Evolutionary conservation across 1,140 invertebrate genomes (phyloP).

Genomic region (Pectinophora gossypiella): DNA sequence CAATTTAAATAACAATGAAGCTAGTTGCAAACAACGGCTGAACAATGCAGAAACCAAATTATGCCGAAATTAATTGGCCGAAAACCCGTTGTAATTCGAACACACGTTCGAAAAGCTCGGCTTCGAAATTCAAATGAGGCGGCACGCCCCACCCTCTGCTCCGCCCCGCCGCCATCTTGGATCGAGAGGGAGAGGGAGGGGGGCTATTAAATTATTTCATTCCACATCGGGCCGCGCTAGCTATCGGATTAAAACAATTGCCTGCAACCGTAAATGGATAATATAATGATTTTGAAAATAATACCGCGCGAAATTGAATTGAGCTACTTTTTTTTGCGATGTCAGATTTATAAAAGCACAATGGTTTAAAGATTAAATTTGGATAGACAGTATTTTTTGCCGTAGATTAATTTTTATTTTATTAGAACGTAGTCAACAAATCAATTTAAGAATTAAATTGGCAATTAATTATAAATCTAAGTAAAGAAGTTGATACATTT

Average conservation of each 20-base stretch:
- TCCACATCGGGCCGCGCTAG: constrained; percentile 62
- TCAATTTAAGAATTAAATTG: too few species aligned
- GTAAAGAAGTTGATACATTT: too few species aligned
- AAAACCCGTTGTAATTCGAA: constrained; percentile 48
- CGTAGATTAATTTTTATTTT: too few species aligned
- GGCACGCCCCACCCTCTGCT: constrained; percentile 60
- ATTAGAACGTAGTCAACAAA: too few species aligned
- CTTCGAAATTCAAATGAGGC: constrained; percentile 74
- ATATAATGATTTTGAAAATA: constrained; percentile 68
- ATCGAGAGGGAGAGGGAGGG: constrained; percentile 40
- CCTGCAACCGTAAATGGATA: constrained; percentile 71
- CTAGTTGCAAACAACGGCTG: constrained; percentile 23
- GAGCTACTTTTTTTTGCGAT: neutral
- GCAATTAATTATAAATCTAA: too few species aligned
- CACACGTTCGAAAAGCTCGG: constrained; percentile 68
- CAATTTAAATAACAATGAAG: constrained; percentile 50
- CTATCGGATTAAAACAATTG: constrained; percentile 73
- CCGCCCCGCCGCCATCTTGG: constrained; percentile 69
- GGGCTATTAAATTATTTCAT: constrained; percentile 74
- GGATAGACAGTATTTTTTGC: too few species aligned
- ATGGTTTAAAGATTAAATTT: too few species aligned
- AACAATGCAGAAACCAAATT: constrained; percentile 47
- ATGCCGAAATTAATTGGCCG: constrained; percentile 69
- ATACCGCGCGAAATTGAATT: constrained; percentile 59
- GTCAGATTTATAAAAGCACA: too few species aligned